Conservation (phyloP, 92 coral and sea anemone genomes). For the Zoanthus solanderi region DNA sequence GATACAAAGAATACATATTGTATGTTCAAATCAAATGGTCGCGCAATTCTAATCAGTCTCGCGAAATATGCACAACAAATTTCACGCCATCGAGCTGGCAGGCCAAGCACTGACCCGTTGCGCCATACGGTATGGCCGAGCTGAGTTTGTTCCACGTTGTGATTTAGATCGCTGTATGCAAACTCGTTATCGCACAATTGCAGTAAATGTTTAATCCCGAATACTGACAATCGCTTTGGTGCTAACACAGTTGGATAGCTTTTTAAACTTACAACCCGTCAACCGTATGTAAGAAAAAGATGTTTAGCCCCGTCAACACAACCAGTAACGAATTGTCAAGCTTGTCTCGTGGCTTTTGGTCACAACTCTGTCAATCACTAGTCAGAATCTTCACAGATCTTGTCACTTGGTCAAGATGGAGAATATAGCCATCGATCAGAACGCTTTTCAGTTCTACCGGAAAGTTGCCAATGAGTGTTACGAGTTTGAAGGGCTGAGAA, state of each 20-base stretch:
- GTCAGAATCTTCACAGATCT: conserved; percentile 98
- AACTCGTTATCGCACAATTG: conserved; percentile 97
- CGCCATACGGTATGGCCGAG: conserved; percentile 90
- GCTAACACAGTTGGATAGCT: conserved; percentile 99
- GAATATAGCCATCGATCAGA: conserved; percentile 80
- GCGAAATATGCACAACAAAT: conserved; percentile 60
- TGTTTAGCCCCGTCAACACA: conserved; percentile 99
- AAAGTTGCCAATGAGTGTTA: conserved; percentile 39
- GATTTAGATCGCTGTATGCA: conserved; percentile 79
- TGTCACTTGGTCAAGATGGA: conserved; percentile 87
- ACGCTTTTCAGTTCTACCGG: conserved; percentile 44
- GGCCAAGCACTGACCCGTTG: conserved; percentile 95
- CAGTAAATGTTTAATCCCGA: conserved; percentile 96
- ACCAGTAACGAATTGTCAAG: conserved; percentile 99
- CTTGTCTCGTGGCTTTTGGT: conserved; percentile 99
- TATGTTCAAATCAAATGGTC: conserved; percentile 48
- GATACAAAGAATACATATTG: conserved; percentile 57
- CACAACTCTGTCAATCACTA: conserved; percentile 99
- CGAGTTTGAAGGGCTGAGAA: conserved; percentile 40
- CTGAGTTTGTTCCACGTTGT: conserved; percentile 66
- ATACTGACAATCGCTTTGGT: conserved; percentile 99
- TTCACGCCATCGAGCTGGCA: conserved; percentile 66
- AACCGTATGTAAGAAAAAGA: conserved; percentile 95
- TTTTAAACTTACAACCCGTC: conserved; percentile 99
- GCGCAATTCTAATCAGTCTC: conserved; percentile 58